These are phyloP conservation scores for Ophiodon elongatus DNA, from an alignment of 2,113 vertebrate species.

Conservation along the genomic window DNA sequence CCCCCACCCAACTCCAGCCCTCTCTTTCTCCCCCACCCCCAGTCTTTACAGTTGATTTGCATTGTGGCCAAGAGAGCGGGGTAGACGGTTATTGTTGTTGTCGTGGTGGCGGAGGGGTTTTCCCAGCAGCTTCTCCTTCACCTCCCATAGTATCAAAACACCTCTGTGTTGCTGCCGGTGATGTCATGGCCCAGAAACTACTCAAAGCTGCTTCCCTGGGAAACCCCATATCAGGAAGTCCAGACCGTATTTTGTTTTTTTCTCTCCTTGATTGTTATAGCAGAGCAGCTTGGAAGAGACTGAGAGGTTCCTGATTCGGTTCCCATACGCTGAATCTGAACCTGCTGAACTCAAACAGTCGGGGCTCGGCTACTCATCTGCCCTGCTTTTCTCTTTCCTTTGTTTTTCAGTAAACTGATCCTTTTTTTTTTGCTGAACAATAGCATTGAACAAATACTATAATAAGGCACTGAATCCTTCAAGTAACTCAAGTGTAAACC, in stretches of 20 bases:
- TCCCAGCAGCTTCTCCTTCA: constrained; percentile 68
- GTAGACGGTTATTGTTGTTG: constrained; percentile 65
- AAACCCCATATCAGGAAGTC: constrained; percentile 80
- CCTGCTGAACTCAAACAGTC: constrained; percentile 59
- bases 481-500: no score
- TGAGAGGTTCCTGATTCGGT: constrained; percentile 60
- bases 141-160: constrained; percentile 73
- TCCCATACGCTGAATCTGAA: constrained; percentile 68
- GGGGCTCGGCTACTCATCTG: not conserved
- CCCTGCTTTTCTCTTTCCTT: not conserved
- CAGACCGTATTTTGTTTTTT: constrained; percentile 22
- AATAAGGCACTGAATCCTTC: not conserved
- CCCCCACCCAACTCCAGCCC: not conserved
- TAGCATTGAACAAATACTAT: not conserved
- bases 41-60: constrained; percentile 73
- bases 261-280: constrained; percentile 71
- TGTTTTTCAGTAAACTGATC: not conserved
- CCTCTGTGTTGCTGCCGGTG: constrained; percentile 69
- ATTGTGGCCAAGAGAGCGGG: constrained; percentile 45
- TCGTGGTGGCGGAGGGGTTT: constrained; percentile 61
- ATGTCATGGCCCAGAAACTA: constrained; percentile 79
- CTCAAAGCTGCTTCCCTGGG: constrained; percentile 76
- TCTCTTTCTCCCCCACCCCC: not conserved
- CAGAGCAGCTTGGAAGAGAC: constrained; percentile 61
- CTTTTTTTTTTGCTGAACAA: not conserved